Evolutionary conservation across 2,888 invertebrate genomes (phyloP).

Genomic region (Acronicta psi): DNA sequence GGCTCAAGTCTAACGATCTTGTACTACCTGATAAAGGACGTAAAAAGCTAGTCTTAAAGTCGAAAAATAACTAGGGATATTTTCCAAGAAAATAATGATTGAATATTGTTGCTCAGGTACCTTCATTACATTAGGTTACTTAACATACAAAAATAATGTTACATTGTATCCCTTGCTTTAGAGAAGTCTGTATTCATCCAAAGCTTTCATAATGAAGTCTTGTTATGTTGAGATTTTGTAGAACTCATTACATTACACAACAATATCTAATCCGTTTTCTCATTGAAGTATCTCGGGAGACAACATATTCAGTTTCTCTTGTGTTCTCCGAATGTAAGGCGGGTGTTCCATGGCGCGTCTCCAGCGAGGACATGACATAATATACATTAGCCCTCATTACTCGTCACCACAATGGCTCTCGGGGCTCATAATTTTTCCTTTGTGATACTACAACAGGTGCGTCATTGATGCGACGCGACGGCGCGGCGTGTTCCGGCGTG

Average conservation of each 20-base stretch:
- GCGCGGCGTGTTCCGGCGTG: conserved; percentile 15
- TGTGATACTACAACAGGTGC: conserved; percentile 47
- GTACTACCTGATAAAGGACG: no score
- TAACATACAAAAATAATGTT: background rate
- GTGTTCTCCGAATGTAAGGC: conserved; percentile 16
- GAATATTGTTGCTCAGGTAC: no score
- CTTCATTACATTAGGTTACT: no score
- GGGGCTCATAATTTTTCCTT: conserved; percentile 49
- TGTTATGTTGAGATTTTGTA: conserved; percentile 8
- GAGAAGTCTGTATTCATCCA: background rate
- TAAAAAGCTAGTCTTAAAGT: no score
- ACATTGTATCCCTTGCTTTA: background rate
- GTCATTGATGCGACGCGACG: conserved; percentile 25
- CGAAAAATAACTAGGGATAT: no score
- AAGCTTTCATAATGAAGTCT: background rate
- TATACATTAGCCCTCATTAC: conserved; percentile 53
- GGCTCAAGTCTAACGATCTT: no score
- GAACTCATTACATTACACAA: conserved; percentile 39
- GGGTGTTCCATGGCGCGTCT: conserved; percentile 1
- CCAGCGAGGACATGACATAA: conserved; percentile 20
- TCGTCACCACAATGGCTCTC: conserved; percentile 45
- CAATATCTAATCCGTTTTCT: conserved; percentile 28
- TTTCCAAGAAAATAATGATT: no score
- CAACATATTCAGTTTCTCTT: conserved; percentile 15
- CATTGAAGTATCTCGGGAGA: conserved; percentile 32